Base-by-base conservation (phyloP, 2,113 vertebrate species). In the Aphyosemion australe region DNA sequence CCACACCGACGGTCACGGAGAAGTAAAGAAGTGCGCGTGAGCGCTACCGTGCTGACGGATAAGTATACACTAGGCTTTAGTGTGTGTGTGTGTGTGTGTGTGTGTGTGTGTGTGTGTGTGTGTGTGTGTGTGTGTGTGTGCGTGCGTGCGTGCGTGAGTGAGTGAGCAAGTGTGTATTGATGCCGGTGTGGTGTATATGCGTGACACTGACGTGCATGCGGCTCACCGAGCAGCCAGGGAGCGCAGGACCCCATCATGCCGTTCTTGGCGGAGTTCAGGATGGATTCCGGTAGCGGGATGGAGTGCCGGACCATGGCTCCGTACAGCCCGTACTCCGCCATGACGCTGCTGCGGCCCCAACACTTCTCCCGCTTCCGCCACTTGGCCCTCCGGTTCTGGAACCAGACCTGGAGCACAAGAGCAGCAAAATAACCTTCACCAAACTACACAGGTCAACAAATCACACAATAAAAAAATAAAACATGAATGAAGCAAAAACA, bases 261-360 rank as follows among this genome's bases (percentile, higher is more conserved):
- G 0, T 92, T 94, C 83, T 96, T 95, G 57, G 94, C 92, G 0
- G 96, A 95, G 87, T 95, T 94, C 87, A 98, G 92, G 86, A 96
- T 94, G 31, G 94, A 95, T 83, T 98, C 94, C 0, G 96, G 97
- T 53, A 97, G 90, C 0, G 97, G 97, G 84, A 99, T 96, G 84
- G 96, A 98, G 78, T 99, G 97, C 1, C 95, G 90, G 49, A 99
- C 97, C 97, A 99, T 98, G 21, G 97, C 97, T 0, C 97, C 96
- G 0, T 99, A 99, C 20, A 99, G 93, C 0, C 96, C 96, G 0
- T 98, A 99, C 85, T 99, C 95, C 0, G 97, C 96, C 97, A 99
- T 99, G 64, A 97, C 94, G 0, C 95, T 98, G 93, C 96, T 99
- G 76, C 95, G 92, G 0, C 95, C 96, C 97, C 97, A 99, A 57